Percentiles rank a stretch among this genome's conserved stretches.
phyloP scores from a whole-genome alignment of 2,113 vertebrate genomes.

The Lamprologus lemairii region DNA sequence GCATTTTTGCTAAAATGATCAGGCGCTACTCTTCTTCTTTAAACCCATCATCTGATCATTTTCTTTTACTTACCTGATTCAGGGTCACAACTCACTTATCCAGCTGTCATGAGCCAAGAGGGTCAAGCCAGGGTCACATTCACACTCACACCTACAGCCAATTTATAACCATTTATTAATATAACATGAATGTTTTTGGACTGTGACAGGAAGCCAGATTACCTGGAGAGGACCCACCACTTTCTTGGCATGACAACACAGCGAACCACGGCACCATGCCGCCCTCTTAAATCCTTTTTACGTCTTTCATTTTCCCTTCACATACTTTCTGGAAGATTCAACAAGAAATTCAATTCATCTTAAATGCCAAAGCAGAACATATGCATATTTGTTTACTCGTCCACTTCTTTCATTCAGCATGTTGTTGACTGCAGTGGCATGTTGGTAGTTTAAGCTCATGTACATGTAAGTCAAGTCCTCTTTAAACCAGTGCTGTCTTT shows the following conservation, averaged over 20 bases:
- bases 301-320: neutral
- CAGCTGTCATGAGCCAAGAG: neutral
- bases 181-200: neutral
- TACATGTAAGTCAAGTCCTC: neutral
- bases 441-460: neutral
- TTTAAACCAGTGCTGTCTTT: neutral
- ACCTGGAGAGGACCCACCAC: neutral
- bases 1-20: neutral
- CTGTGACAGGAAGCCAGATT: neutral
- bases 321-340: neutral
- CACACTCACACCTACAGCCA: neutral
- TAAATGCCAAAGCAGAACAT: neutral
- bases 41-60: neutral
- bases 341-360: neutral
- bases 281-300: neutral
- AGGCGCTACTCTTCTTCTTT: neutral
- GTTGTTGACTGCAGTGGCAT: neutral
- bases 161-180: neutral
- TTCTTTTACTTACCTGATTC: neutral
- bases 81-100: neutral
- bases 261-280: neutral
- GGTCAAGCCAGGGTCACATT: neutral
- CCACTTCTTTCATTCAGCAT: neutral
- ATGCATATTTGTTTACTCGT: neutral
- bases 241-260: neutral